A percentile compares a stretch with the other conserved stretches of the same genome.
Evolutionary conservation across 2,113 vertebrate genomes (phyloP).

Genomic region (Psittacula cyanocephala): DNA sequence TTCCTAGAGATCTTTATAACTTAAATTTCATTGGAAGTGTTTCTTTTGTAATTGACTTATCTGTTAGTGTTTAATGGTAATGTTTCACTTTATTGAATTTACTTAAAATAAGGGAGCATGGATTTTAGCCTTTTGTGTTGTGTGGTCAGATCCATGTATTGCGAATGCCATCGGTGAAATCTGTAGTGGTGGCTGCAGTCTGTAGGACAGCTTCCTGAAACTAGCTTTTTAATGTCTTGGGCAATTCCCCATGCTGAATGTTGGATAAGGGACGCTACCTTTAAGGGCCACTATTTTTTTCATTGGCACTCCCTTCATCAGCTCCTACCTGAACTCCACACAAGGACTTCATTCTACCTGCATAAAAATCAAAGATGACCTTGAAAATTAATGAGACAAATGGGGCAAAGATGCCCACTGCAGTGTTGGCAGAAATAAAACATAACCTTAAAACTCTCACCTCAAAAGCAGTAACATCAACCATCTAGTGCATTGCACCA

Average conservation of each 20-base stretch:
- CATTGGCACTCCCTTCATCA: background rate
- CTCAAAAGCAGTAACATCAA: background rate
- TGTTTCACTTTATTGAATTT: background rate
- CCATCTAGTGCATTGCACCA: background rate
- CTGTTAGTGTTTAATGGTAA: background rate
- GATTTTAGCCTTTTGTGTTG: background rate
- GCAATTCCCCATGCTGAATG: fast-evolving
- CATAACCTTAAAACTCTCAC: background rate
- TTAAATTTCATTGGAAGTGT: background rate
- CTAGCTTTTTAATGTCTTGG: background rate
- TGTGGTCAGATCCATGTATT: background rate
- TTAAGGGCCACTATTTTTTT: background rate
- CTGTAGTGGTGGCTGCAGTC: background rate
- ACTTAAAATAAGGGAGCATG: background rate
- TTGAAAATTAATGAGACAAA: background rate
- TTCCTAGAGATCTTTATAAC: background rate
- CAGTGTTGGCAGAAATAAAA: background rate
- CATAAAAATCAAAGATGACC: background rate
- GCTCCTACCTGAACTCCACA: background rate
- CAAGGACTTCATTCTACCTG: background rate
- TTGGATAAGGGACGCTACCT: background rate
- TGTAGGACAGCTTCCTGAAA: background rate
- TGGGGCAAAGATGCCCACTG: background rate
- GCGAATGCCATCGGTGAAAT: background rate
- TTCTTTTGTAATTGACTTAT: background rate